A percentile compares a stretch with the other conserved stretches of the same genome.
Conservation (phyloP, 2,797 vertebrate species). For the Lates japonicus region DNA sequence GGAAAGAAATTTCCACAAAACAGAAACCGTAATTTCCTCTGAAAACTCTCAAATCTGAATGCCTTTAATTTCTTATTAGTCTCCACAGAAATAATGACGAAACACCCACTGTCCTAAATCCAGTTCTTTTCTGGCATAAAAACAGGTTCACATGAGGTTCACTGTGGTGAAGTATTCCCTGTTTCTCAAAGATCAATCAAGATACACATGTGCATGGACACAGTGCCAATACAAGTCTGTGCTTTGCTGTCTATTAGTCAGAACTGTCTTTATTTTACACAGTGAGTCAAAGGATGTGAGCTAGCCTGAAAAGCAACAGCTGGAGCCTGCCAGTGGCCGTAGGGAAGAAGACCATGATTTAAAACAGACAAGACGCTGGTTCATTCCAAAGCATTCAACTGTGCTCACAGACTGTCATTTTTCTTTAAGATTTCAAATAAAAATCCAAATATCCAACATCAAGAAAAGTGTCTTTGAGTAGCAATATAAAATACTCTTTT, state of each 20-base stretch:
- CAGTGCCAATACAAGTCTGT: conserved; percentile 40
- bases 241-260: conserved; percentile 57
- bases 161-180: conserved; percentile 58
- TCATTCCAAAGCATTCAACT: background rate
- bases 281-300: conserved; percentile 69
- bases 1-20: conserved; percentile 58
- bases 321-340: conserved; percentile 36
- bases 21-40: conserved; percentile 52
- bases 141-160: conserved; percentile 73
- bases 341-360: conserved; percentile 51
- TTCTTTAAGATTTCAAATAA: conserved; percentile 29
- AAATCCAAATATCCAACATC: conserved; percentile 36
- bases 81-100: conserved; percentile 59
- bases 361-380: conserved; percentile 53
- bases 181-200: conserved; percentile 60
- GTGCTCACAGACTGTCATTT: background rate
- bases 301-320: conserved; percentile 49
- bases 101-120: conserved; percentile 62
- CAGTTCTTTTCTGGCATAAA: conserved; percentile 52
- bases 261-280: conserved; percentile 48
- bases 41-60: conserved; percentile 57
- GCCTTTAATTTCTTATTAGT: conserved; percentile 48
- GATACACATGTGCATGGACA: conserved; percentile 48
- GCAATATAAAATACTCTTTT: conserved; percentile 19
- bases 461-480: conserved; percentile 6